These are phyloP conservation scores for Phrynosoma platyrhinos DNA, from an alignment of 2,113 vertebrate genomes.

Conservation along the genomic window DNA sequence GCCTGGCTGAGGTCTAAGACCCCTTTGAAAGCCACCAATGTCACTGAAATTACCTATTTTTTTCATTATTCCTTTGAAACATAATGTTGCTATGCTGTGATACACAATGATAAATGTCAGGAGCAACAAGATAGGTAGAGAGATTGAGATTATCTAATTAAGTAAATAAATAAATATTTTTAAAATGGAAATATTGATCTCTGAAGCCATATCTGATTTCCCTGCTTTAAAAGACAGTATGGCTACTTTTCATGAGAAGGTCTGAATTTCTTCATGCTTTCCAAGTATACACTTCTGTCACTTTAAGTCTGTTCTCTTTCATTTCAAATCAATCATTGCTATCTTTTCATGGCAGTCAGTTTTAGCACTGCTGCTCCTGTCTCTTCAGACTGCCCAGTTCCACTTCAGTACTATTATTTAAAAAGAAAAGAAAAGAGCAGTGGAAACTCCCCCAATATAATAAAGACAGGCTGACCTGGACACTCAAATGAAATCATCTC, in stretches of 20 bases:
- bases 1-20: too few relatives aligned
- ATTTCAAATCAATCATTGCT: constrained; percentile 12
- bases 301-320: constrained; percentile 14
- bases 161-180: background rate
- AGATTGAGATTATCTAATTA: background rate
- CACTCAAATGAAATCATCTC: constrained; percentile 8
- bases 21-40: background rate
- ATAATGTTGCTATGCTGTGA: background rate
- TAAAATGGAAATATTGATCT: constrained; percentile 1
- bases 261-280: background rate
- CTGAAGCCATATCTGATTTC: background rate
- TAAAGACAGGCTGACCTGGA: background rate
- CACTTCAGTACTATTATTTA: background rate
- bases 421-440: background rate
- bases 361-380: background rate
- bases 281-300: background rate
- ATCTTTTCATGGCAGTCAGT: background rate
- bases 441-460: background rate
- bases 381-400: constrained; percentile 9
- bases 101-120: background rate
- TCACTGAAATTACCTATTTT: background rate
- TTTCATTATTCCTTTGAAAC: background rate
- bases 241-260: background rate
- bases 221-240: too few relatives aligned
- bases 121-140: background rate